Evolutionary conservation across 2,113 vertebrate species (phyloP), one percentile per base, ranked within the genome.

Genomic region (Plotosus lineatus): DNA sequence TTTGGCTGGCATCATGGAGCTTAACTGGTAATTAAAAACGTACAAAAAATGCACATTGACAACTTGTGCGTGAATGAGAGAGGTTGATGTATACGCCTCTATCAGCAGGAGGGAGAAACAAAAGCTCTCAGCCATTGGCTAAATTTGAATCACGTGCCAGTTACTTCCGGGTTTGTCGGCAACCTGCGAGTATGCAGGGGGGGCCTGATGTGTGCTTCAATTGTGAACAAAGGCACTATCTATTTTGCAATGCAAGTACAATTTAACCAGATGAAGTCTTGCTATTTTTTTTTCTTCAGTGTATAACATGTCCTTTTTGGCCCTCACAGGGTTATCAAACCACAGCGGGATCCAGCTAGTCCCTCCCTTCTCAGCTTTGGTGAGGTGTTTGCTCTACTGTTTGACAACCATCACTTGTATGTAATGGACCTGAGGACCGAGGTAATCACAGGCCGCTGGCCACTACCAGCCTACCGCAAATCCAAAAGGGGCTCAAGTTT

Each of bases 341-440:
- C 91, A 66, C 95, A 83, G 26, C 85, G 94, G 74, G 96, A 98
- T 77, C 93, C 95, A 66, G 92, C 94, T 60, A 98, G 95, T 82
- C 91, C 97, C 85, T 98, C 97, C 36, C 91, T 99, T 92, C 94
- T 99, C 78, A 96, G 97, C 88, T 98, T 96, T 33, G 97, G 98
- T 51, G 94, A 98, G 78, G 92, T 98, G 86, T 99, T 99, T 84
- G 96, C 97, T 51, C 95, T 99, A 69, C 93, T 99, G 51, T 98
- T 99, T 85, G 97, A 99, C 91, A 97, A 96, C 94, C 92, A 94
- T 88, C 96, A 97, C 90, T 90, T 99, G 82, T 98, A 98, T 80
- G 96, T 99, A 87, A 96, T 98, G 96, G 97, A 99, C 91, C 91
- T 99, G 90, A 94, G 97, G 94, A 98, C 96, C 89, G 97, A 99